Base-by-base conservation (phyloP, 2,113 vertebrate species). In the Antennarius striatus region DNA sequence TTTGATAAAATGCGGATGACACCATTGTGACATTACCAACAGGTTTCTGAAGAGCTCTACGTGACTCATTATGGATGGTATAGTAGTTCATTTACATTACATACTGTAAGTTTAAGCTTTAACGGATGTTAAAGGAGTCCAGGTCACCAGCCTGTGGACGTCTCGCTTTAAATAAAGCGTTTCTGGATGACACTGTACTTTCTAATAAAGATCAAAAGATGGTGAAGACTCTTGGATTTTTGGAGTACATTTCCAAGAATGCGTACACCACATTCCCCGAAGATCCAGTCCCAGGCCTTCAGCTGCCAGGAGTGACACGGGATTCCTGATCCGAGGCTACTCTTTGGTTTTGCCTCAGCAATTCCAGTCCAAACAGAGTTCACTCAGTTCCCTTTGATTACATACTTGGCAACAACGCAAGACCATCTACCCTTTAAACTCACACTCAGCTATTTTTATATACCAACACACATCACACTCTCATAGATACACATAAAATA, bases 301-400 rank as follows among this genome's bases (percentile, higher is more conserved):
- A 67, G 60, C 72, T 69, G 70, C 0, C 14, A 66, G 46, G 17
- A 67, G 28, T 51, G 30, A 47, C 56, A 14, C 74, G 70, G 75
- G 42, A 57, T 71, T 22, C 7, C 56, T 61, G 65, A 82, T 56
- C 75, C 72, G 72, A 77, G 29, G 46, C 48, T 63, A 68, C 47
- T 73, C 53, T 79, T 81, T 82, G 71, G 77, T 79, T 63, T 74
- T 63, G 64, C 29, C 58, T 80, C 75, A 65, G 28, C 67, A 67
- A 61, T 53, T 45, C 45, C 32, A 46, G 49, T 69, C 71, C 67
- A 77, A 60, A 82, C 51, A 56, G 45, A 79, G 56, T 56, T 80
- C 77, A 47, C 57, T 59, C 49, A 73, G 63, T 75, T 79, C 55
- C 56, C 15, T 77, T 71, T 80, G 73, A 77, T 83, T 75, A 66